Evolutionary conservation across 1,140 invertebrate species (phyloP).

Genomic region (Halictus rubicundus): DNA sequence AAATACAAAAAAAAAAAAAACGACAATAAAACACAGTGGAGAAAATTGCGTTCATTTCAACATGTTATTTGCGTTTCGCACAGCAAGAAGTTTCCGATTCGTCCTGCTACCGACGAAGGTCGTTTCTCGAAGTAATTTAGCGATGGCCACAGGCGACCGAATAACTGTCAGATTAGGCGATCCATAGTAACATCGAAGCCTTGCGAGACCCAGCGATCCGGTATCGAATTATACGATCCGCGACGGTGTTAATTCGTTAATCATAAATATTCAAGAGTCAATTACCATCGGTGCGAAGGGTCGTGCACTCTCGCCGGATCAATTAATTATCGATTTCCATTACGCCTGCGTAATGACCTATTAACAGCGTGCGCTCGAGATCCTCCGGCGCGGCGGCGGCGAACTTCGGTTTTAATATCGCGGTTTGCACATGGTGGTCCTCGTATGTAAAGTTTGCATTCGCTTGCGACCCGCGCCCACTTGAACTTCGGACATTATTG

Average conservation of each 20-base stretch:
- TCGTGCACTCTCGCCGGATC: constrained; percentile 54
- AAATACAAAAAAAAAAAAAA: too few species aligned
- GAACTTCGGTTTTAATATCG: constrained; percentile 43
- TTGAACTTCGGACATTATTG: background rate
- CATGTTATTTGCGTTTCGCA: too few species aligned
- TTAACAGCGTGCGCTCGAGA: constrained; percentile 60
- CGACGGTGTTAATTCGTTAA: constrained; percentile 59
- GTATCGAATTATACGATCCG: constrained; percentile 23
- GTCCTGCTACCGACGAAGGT: too few species aligned
- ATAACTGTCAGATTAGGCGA: constrained; percentile 4
- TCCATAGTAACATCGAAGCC: background rate
- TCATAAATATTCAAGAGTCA: constrained; percentile 72
- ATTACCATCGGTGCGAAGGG: constrained; percentile 57
- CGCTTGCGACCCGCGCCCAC: background rate
- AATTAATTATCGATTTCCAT: constrained; percentile 74
- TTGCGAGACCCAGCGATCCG: background rate
- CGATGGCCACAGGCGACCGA: background rate
- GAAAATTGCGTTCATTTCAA: too few species aligned
- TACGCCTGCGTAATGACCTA: constrained; percentile 64
- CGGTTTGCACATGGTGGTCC: constrained; percentile 16
- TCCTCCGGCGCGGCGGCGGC: background rate
- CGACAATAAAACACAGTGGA: too few species aligned
- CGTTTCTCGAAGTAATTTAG: too few species aligned
- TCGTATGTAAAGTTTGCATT: constrained; percentile 33
- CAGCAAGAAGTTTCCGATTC: too few species aligned